phyloP scores from a whole-genome alignment of 1,140 invertebrate genomes.

The Bursaphelenchus mucronatus region DNA sequence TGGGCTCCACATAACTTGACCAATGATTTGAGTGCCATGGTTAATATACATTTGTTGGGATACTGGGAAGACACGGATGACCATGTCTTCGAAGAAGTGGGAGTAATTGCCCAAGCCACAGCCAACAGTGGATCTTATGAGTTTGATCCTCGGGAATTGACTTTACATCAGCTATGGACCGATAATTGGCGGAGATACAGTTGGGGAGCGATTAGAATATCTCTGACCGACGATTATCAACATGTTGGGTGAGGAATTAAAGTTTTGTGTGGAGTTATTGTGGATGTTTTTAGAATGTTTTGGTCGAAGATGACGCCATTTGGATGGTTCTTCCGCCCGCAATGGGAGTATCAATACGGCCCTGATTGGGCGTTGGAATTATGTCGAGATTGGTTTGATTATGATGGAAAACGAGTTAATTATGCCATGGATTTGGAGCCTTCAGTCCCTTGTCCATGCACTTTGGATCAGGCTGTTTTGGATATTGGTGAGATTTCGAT shows the following conservation, averaged over 20 bases:
- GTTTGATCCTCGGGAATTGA: slow-evolving; percentile 40
- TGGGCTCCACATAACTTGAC: slow-evolving; percentile 47
- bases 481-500: slow-evolving; percentile 28
- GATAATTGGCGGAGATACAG: slow-evolving; percentile 39
- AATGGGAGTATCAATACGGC: slow-evolving; percentile 74
- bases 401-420: slow-evolving; percentile 66
- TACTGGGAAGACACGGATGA: slow-evolving; percentile 43
- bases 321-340: slow-evolving; percentile 82
- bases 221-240: slow-evolving; percentile 33
- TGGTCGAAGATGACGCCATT: slow-evolving; percentile 74
- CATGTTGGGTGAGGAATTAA: slow-evolving; percentile 74
- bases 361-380: slow-evolving; percentile 73
- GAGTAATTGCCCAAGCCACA: slow-evolving; percentile 30
- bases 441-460: slow-evolving; percentile 78
- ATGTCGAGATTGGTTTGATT: slow-evolving; percentile 81
- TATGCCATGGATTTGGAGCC: slow-evolving; percentile 51
- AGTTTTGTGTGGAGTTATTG: slow-evolving; percentile 62
- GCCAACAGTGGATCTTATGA: slow-evolving; percentile 36
- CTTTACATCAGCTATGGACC: slow-evolving; percentile 28
- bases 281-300: slow-evolving; percentile 33
- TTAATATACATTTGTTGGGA: slow-evolving; percentile 32
- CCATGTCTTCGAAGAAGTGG: slow-evolving; percentile 38
- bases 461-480: slow-evolving; percentile 71
- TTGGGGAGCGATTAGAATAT: slow-evolving; percentile 36
- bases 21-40: slow-evolving; percentile 38